Conservation (phyloP, 2,888 invertebrate genomes). For the Drosophila borealis region DNA sequence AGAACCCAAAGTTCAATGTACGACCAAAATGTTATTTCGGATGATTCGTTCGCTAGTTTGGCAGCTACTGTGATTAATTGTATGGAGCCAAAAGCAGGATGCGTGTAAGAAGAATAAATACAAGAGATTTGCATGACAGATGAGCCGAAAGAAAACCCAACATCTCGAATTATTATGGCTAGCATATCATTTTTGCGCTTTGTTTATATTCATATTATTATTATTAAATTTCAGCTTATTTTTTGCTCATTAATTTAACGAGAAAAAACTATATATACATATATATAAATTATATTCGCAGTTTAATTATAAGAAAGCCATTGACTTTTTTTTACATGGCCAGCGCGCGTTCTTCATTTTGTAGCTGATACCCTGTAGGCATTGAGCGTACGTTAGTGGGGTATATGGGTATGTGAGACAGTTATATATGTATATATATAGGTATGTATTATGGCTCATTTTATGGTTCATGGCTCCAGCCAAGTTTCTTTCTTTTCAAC, state of each 20-base stretch:
- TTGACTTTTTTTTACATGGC: slow-evolving; percentile 61
- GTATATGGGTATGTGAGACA: too few relatives aligned
- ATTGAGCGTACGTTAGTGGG: background rate
- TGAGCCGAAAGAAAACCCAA: slow-evolving; percentile 22
- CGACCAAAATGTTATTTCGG: slow-evolving; percentile 26
- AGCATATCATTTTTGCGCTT: slow-evolving; percentile 39
- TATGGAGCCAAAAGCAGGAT: slow-evolving; percentile 58
- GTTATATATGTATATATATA: too few relatives aligned
- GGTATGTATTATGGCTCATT: too few relatives aligned
- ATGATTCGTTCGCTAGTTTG: slow-evolving; percentile 19
- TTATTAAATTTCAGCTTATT: slow-evolving; percentile 49
- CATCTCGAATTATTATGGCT: slow-evolving; percentile 35
- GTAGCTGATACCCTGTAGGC: slow-evolving; percentile 10
- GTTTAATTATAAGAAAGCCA: slow-evolving; percentile 80
- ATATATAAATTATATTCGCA: slow-evolving; percentile 12
- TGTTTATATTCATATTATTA: slow-evolving; percentile 11
- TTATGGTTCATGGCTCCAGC: too few relatives aligned
- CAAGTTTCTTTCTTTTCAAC: too few relatives aligned
- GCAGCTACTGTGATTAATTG: slow-evolving; percentile 63
- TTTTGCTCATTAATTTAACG: slow-evolving; percentile 68
- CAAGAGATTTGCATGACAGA: slow-evolving; percentile 69
- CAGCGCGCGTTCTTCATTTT: slow-evolving; percentile 16
- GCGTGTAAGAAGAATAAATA: slow-evolving; percentile 43
- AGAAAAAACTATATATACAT: slow-evolving; percentile 4
- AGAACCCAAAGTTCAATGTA: slow-evolving; percentile 60